phyloP scores from a whole-genome alignment of 2,797 vertebrate genomes.

The Argentina silus region DNA sequence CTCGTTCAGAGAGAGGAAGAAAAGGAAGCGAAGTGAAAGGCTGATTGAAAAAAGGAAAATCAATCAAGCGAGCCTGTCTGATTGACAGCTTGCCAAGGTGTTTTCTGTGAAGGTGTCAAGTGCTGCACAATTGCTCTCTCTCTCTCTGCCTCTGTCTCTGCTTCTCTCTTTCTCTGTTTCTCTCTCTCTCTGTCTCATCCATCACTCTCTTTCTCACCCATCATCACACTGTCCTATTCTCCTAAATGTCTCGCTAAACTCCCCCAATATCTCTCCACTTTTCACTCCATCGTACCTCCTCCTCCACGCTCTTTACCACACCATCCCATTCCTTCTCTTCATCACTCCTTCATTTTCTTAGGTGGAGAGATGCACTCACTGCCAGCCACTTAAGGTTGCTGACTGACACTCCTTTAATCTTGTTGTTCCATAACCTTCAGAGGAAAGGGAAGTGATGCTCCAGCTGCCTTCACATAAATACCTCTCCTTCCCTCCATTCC shows the following conservation, averaged over 20 bases:
- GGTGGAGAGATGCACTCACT: slow-evolving; percentile 59
- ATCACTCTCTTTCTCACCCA: slow-evolving; percentile 73
- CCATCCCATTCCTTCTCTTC: slow-evolving; percentile 23
- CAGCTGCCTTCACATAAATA: slow-evolving; percentile 56
- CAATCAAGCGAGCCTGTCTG: slow-evolving; percentile 73
- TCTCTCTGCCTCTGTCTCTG: slow-evolving; percentile 38
- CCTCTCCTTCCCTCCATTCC: slow-evolving; percentile 39
- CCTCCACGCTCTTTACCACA: slow-evolving; percentile 32
- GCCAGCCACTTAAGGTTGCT: slow-evolving; percentile 65
- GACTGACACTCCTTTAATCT: slow-evolving; percentile 79
- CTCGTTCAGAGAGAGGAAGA: slow-evolving; percentile 53
- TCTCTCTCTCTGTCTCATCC: slow-evolving; percentile 67
- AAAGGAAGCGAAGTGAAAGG: slow-evolving; percentile 68
- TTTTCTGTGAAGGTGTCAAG: slow-evolving; percentile 82
- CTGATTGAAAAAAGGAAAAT: slow-evolving; percentile 82
- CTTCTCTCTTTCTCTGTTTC: slow-evolving; percentile 54
- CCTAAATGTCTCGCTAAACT: slow-evolving; percentile 67
- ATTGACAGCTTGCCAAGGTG: slow-evolving; percentile 80
- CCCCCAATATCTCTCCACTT: slow-evolving; percentile 58
- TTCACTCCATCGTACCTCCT: slow-evolving; percentile 60
- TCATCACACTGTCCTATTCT: slow-evolving; percentile 69
- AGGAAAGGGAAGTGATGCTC: slow-evolving; percentile 47
- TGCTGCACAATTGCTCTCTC: slow-evolving; percentile 75
- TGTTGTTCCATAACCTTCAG: slow-evolving; percentile 76
- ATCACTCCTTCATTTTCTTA: slow-evolving; percentile 44